Conservation (phyloP, 2,113 vertebrate genomes). For the Lipophrys pholis region DNA sequence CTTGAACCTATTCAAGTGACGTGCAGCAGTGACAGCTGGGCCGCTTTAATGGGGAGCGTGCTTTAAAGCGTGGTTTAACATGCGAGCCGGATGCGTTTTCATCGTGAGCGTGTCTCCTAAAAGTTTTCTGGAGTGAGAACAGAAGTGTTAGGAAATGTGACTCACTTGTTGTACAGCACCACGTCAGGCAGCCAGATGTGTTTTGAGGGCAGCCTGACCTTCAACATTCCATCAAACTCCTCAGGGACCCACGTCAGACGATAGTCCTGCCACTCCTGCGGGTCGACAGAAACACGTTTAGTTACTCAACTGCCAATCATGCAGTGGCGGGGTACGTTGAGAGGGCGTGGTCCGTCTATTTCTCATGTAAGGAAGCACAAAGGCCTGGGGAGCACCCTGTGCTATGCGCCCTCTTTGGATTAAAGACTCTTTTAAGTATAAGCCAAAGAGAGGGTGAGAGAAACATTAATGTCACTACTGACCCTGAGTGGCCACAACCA, state of each 20-base stretch:
- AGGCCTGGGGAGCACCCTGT: slow-evolving; percentile 24
- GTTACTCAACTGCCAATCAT: slow-evolving; percentile 34
- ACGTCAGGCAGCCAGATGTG: slow-evolving; percentile 99
- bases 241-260: slow-evolving; percentile 94
- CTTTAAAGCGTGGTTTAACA: slow-evolving; percentile 16
- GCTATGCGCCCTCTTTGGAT: slow-evolving; percentile 25
- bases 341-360: background rate
- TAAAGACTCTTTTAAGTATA: slow-evolving; percentile 19
- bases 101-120: background rate
- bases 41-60: background rate
- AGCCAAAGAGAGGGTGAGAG: slow-evolving; percentile 13
- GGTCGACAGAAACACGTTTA: slow-evolving; percentile 40
- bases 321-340: background rate
- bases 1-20: slow-evolving; percentile 13
- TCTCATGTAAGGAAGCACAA: background rate
- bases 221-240: slow-evolving; percentile 97
- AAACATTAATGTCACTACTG: slow-evolving; percentile 22
- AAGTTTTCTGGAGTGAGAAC: slow-evolving; percentile 15
- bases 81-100: background rate
- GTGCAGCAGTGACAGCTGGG: background rate
- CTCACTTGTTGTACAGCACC: slow-evolving; percentile 99
- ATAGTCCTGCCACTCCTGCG: slow-evolving; percentile 98
- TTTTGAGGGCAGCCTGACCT: slow-evolving; percentile 96
- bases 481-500: slow-evolving; percentile 22
- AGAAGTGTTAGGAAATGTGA: slow-evolving; percentile 11